Evolutionary conservation across 2,888 invertebrate species (phyloP).

Genomic region (Athripsodes cinereus): DNA sequence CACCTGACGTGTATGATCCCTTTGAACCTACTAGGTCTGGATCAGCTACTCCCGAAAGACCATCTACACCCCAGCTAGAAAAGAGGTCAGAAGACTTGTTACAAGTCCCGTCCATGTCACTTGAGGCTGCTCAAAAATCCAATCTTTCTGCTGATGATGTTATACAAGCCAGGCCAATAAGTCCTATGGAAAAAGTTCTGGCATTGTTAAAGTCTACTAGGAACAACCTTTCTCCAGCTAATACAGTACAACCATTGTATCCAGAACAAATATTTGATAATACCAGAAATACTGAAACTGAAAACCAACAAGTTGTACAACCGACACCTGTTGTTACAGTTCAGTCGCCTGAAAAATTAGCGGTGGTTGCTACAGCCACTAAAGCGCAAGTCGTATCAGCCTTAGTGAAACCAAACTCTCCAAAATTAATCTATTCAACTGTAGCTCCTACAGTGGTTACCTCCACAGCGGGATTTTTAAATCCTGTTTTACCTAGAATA

Average conservation of each 20-base stretch:
- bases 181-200: conserved; percentile 55
- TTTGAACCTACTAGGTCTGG: conserved; percentile 85
- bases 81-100: conserved; percentile 28
- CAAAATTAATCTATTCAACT: conserved; percentile 34
- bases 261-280: conserved; percentile 27
- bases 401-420: conserved; percentile 34
- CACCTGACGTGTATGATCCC: conserved; percentile 84
- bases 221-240: conserved; percentile 37
- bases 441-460: conserved; percentile 34
- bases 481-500: conserved; percentile 33
- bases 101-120: conserved; percentile 35
- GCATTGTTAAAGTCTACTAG: conserved; percentile 51
- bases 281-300: conserved; percentile 26
- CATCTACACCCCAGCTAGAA: conserved; percentile 27
- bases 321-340: conserved; percentile 34
- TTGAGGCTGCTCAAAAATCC: conserved; percentile 47
- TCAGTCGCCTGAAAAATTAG: conserved; percentile 38
- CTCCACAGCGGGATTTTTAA: conserved; percentile 35
- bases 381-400: conserved; percentile 27
- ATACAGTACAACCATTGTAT: conserved; percentile 27
- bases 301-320: conserved; percentile 30
- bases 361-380: background rate
- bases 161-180: conserved; percentile 44
- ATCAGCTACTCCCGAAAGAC: conserved; percentile 54
- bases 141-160: conserved; percentile 47